Evolutionary conservation across 2,113 vertebrate genomes (phyloP).

Genomic region (Felis catus): DNA sequence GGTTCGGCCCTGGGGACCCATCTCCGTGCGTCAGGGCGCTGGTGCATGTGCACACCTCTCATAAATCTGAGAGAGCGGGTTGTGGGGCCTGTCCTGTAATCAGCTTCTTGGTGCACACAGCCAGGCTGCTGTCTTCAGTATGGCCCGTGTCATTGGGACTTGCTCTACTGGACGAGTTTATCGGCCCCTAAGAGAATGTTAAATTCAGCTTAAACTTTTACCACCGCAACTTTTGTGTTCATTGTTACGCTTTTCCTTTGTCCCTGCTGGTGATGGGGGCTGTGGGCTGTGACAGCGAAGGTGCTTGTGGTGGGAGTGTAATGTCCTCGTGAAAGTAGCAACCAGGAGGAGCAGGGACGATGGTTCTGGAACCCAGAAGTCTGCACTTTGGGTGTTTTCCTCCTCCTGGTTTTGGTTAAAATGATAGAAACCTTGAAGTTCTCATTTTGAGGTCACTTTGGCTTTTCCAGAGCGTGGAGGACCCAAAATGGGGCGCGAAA

Average conservation of each 20-base stretch:
- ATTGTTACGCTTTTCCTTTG: neutral
- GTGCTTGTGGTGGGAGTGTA: neutral
- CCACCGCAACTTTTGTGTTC: neutral
- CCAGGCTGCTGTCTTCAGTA: neutral
- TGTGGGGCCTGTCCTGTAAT: neutral
- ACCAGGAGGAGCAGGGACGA: neutral
- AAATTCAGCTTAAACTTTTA: neutral
- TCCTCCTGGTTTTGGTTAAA: neutral
- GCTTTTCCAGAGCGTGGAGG: neutral
- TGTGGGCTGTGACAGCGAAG: neutral
- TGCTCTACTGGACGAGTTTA: neutral
- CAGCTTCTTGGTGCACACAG: too few relatives aligned
- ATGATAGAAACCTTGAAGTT: neutral
- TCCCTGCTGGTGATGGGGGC: neutral
- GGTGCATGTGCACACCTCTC: neutral
- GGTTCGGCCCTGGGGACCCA: neutral
- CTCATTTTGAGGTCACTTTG: neutral
- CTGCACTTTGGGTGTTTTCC: neutral
- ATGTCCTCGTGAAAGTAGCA: neutral
- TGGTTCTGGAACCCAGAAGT: rapidly evolving
- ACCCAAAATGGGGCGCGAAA: too few relatives aligned
- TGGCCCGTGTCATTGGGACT: rapidly evolving
- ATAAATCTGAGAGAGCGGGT: neutral
- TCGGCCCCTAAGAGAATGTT: neutral
- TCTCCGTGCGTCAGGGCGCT: neutral